Evolutionary conservation across 2,113 vertebrate species (phyloP).

Genomic region (Mus pahari): DNA sequence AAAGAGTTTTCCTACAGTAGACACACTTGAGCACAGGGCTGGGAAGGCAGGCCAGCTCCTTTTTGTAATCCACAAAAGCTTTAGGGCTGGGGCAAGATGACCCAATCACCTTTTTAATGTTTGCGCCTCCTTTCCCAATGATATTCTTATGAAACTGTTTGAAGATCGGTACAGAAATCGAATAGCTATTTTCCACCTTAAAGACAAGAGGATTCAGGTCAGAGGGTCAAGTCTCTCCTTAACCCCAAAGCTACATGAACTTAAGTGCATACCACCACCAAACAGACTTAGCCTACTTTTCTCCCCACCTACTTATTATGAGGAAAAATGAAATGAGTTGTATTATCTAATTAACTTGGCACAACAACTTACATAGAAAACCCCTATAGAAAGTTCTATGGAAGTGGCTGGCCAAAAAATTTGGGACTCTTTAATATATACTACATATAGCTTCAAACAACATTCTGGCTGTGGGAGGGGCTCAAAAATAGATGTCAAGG

Average conservation of each 20-base stretch:
- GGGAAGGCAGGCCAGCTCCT: neutral
- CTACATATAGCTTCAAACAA: neutral
- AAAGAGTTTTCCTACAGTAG: rapidly evolving
- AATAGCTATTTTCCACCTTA: slow-evolving; percentile 97
- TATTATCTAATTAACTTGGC: neutral
- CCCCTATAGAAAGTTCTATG: neutral
- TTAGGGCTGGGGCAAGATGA: rapidly evolving
- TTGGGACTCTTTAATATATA: neutral
- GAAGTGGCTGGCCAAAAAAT: neutral
- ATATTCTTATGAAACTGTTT: slow-evolving; percentile 99
- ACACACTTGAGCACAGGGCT: too few relatives aligned
- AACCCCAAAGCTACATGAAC: rapidly evolving
- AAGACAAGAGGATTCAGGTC: neutral
- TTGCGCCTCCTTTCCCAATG: slow-evolving; percentile 98
- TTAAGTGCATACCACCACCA: rapidly evolving
- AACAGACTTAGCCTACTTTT: rapidly evolving
- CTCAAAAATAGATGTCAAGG: neutral
- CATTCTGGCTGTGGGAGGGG: neutral
- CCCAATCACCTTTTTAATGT: slow-evolving; percentile 95
- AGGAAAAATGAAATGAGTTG: neutral
- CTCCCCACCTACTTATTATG: too few relatives aligned
- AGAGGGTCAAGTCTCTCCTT: rapidly evolving
- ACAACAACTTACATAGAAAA: neutral
- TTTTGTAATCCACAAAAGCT: neutral
- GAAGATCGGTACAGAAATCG: slow-evolving; percentile 98